Base-by-base conservation (phyloP, 2,797 vertebrate species). In the Acanthurus tractus region DNA sequence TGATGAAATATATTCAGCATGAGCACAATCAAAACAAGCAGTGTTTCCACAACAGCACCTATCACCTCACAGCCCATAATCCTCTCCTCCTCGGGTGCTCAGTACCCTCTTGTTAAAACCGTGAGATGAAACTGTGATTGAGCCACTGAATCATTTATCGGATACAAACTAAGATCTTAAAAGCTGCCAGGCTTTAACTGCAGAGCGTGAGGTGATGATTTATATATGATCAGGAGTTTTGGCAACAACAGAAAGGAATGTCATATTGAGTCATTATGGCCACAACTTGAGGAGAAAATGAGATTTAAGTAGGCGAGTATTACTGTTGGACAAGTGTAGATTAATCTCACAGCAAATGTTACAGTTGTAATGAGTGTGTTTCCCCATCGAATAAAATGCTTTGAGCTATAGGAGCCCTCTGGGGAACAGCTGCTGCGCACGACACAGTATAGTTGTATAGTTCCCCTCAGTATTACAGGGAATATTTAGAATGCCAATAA, bases 101-200 rank as follows among this genome's bases (percentile, higher is more conserved):
- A 15, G 46, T 34, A 3, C 34, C 12, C 57, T 65, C 74, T 56
- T 52, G 63, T 64, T 65, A 68, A 80, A 71, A 49, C 70, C 55
- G 3, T 56, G 6, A 54, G 25, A 82, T 56, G 49, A 74, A 75
- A 52, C 54, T 23, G 1, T 50, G 61, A 70, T 53, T 23, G 66
- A 84, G 70, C 23, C 34, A 3, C 49, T 78, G 49, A 85, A 81
- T 82, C 67, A 76, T 84, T 85, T 20, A 82, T 54, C 45, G 13
- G 20, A 70, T 13, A 59, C 69, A 87, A 77, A 82, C 48, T 72
- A 36, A 64, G 68, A 76, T 75, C 73, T 83, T 53, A 79, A 23
- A 3, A 55, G 38, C 45, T 45, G 48, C 42, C 18, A n/a, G 10
- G 54, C 61, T 63, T 70, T 48, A 61, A 46, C 57, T 52, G 57